Evolutionary conservation across 2,888 invertebrate species (phyloP).

Genomic region (Ophion slaviceki): DNA sequence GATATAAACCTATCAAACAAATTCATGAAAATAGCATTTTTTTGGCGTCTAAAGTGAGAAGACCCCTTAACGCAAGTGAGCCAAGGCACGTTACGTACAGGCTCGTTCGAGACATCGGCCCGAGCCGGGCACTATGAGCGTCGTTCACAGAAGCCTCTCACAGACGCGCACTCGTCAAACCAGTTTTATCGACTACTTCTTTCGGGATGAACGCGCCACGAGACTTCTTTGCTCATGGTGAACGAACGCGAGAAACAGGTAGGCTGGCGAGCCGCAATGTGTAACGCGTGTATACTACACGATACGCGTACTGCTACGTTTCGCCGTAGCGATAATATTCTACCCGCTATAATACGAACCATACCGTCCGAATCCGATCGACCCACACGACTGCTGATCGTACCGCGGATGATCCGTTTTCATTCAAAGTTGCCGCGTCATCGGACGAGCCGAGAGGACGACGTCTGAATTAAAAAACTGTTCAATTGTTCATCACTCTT

Average conservation of each 20-base stretch:
- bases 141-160: constrained; percentile 42
- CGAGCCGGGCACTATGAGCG: constrained; percentile 22
- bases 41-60: no score
- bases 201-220: constrained; percentile 69
- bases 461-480: not conserved
- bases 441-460: not conserved
- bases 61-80: constrained; percentile 7
- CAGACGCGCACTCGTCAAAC: constrained; percentile 80
- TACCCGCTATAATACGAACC: not conserved
- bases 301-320: not conserved
- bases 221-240: constrained; percentile 39
- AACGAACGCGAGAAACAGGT: constrained; percentile 34
- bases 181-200: constrained; percentile 82
- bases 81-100: constrained; percentile 42
- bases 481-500: no score
- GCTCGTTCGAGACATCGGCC: constrained; percentile 48
- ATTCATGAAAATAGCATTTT: no score
- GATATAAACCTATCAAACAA: no score
- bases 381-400: not conserved
- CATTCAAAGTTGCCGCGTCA: not conserved
- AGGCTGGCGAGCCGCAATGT: constrained; percentile 12
- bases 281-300: constrained; percentile 19
- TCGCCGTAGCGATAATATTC: constrained; percentile 23
- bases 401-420: not conserved
- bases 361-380: not conserved